A percentile compares a stretch with the other conserved stretches of the same genome.
Evolutionary conservation across 2,797 vertebrate species (phyloP).

Genomic region (Coregonus ussuriensis): DNA sequence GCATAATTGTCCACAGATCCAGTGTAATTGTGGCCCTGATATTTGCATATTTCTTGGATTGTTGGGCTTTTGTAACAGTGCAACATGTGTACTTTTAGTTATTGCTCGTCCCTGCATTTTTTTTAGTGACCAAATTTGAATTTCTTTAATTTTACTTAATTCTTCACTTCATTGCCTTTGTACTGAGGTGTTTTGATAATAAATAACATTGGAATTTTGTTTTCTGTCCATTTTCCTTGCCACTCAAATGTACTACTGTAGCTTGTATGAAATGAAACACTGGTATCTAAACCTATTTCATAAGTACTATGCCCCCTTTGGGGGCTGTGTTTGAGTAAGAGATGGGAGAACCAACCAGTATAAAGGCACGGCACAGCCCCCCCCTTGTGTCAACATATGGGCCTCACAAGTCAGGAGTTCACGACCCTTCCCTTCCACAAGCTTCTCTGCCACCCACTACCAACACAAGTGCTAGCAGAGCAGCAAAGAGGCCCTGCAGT

Average conservation of each 20-base stretch:
- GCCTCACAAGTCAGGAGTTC: no score
- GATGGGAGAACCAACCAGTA: no score
- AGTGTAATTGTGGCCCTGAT: constrained; percentile 31
- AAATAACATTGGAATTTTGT: constrained; percentile 56
- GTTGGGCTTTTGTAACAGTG: constrained; percentile 55
- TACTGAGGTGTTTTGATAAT: constrained; percentile 81
- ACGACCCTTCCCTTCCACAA: no score
- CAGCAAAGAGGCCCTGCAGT: no score
- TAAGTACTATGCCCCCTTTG: no score
- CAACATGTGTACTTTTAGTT: constrained; percentile 66
- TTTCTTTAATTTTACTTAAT: constrained; percentile 45
- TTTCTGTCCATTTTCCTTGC: neutral
- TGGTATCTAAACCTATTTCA: no score
- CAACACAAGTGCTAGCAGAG: no score
- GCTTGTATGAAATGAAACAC: no score
- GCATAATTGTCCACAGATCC: constrained; percentile 74
- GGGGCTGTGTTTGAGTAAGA: no score
- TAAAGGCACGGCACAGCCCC: no score
- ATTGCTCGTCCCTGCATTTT: constrained; percentile 40
- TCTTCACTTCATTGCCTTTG: constrained; percentile 64
- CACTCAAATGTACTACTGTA: neutral
- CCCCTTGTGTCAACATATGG: no score
- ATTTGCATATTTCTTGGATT: constrained; percentile 51
- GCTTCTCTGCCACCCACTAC: no score
- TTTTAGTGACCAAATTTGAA: constrained; percentile 70